phyloP scores from a whole-genome alignment of 2,113 vertebrate species.

The Labeo rohita region DNA sequence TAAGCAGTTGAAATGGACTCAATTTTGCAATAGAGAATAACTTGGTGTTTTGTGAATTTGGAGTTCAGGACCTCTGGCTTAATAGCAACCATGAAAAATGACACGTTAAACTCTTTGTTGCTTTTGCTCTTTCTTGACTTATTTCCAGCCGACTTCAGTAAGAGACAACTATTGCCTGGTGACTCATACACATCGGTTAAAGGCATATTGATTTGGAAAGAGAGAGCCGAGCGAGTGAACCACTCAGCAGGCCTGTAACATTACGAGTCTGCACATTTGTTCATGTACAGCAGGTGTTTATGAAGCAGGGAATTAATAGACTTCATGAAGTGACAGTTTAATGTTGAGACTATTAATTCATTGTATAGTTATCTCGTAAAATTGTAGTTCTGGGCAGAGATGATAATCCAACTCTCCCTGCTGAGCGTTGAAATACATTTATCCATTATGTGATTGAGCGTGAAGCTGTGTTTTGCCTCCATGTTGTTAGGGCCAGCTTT shows the following conservation, averaged over 20 bases:
- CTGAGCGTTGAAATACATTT: slow-evolving; percentile 1
- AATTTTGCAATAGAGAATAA: slow-evolving; percentile 4
- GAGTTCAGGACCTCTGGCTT: slow-evolving; percentile 29
- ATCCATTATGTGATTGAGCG: slow-evolving; percentile 11
- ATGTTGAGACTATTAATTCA: slow-evolving; percentile 16
- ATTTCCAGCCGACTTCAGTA: slow-evolving; percentile 6
- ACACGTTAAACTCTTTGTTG: slow-evolving; percentile 19
- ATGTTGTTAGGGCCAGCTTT: neutral
- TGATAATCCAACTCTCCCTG: slow-evolving; percentile 2
- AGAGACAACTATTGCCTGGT: slow-evolving; percentile 29
- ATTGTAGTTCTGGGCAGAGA: slow-evolving; percentile 14
- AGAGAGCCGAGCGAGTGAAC: slow-evolving; percentile 36
- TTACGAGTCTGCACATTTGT: slow-evolving; percentile 43
- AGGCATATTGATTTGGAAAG: slow-evolving; percentile 65
- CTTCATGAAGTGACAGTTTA: slow-evolving; percentile 13
- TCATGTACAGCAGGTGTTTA: slow-evolving; percentile 44
- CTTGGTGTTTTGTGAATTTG: slow-evolving; percentile 13
- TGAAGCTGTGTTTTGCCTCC: neutral
- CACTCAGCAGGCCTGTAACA: slow-evolving; percentile 41
- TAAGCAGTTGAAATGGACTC: neutral
- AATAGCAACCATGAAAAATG: slow-evolving; percentile 25
- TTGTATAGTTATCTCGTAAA: slow-evolving; percentile 28
- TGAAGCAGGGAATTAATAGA: slow-evolving; percentile 1
- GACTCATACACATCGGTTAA: slow-evolving; percentile 66
- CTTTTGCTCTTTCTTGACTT: slow-evolving; percentile 34